Conservation (phyloP, 2,113 vertebrate genomes). For the Rhinichthys klamathensis region DNA sequence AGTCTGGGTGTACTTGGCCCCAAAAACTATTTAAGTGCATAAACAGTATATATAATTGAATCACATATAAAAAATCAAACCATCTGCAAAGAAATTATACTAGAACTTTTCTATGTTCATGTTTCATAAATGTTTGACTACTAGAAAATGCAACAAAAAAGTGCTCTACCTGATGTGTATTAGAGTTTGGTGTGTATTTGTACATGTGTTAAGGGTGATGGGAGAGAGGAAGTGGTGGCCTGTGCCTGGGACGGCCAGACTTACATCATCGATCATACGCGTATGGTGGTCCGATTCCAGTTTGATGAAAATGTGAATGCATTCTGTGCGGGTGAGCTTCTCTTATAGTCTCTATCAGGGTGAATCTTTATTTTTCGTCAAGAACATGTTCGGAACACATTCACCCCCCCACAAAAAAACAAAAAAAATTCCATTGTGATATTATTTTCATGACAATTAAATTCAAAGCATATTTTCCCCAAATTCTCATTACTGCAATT, state of each 20-base stretch:
- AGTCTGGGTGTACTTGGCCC: slow-evolving; percentile 60
- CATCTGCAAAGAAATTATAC: background rate
- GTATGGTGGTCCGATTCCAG: slow-evolving; percentile 93
- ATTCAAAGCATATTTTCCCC: too few species aligned
- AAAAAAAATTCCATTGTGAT: too few species aligned
- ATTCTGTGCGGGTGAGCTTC: slow-evolving; percentile 89
- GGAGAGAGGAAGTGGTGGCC: slow-evolving; percentile 93
- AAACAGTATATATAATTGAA: background rate
- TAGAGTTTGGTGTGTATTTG: slow-evolving; percentile 5
- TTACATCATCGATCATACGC: slow-evolving; percentile 94
- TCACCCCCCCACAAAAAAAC: too few species aligned
- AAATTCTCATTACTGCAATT: too few species aligned
- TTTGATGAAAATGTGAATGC: slow-evolving; percentile 98
- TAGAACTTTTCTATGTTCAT: background rate
- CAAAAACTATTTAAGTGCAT: background rate
- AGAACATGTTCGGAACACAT: too few species aligned
- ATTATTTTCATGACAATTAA: too few species aligned
- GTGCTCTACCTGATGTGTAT: background rate
- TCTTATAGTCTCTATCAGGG: background rate
- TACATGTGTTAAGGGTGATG: slow-evolving; percentile 83
- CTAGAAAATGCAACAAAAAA: background rate
- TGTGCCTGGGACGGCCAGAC: slow-evolving; percentile 99
- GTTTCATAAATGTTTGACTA: background rate
- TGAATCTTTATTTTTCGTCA: background rate
- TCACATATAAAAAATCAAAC: background rate